These are phyloP conservation scores for Epinephelus cyanopodus DNA, from an alignment of 2,113 vertebrate genomes.

Conservation along the genomic window DNA sequence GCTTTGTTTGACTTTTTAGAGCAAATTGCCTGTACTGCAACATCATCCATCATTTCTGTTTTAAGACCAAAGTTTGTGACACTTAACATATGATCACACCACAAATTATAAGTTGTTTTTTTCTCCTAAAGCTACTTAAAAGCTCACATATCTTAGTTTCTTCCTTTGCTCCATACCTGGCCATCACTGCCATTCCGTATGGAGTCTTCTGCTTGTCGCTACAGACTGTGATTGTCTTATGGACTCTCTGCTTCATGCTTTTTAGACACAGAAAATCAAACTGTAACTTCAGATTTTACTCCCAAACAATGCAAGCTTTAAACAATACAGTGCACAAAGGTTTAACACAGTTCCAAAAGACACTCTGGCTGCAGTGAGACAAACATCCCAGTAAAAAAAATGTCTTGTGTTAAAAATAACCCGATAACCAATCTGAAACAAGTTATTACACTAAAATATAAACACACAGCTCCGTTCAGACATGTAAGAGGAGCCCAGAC, in stretches of 20 bases:
- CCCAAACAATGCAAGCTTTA: background rate
- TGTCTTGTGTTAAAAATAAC: slow-evolving; percentile 33
- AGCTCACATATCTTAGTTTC: background rate
- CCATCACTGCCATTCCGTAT: background rate
- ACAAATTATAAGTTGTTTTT: background rate
- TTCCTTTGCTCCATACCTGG: background rate
- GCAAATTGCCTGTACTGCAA: background rate
- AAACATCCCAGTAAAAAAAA: slow-evolving; percentile 18
- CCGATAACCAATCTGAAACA: slow-evolving; percentile 11
- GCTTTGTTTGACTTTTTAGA: background rate
- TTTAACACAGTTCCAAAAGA: slow-evolving; percentile 26
- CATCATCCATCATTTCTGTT: background rate
- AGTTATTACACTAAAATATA: slow-evolving; percentile 24
- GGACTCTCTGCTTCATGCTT: background rate
- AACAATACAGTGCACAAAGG: slow-evolving; percentile 17
- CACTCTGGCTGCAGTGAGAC: slow-evolving; percentile 22
- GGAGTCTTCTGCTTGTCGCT: background rate
- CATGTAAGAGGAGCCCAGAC: slow-evolving; percentile 1
- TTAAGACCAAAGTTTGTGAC: background rate
- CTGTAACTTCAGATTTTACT: slow-evolving; percentile 2
- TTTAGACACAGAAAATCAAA: background rate
- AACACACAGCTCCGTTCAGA: slow-evolving; percentile 11
- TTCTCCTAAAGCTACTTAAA: background rate
- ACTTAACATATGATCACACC: background rate
- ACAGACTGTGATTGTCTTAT: background rate